Base-by-base conservation (phyloP, 2,888 invertebrate genomes). In the Eugnorisma glareosa region DNA sequence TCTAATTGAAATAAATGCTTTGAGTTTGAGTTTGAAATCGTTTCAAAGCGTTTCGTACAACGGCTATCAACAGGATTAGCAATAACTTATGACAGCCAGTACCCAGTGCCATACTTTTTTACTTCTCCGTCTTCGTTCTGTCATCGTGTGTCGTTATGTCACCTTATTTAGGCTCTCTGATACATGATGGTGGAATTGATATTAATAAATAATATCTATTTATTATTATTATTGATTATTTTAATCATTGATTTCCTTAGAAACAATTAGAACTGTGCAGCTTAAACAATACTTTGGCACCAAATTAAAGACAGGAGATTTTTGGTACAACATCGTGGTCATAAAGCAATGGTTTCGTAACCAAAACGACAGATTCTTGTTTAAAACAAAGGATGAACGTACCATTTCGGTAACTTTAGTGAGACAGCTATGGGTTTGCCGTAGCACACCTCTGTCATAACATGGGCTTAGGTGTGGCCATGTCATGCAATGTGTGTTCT, bases 401-500 rank as follows among this genome's bases (percentile, higher is more conserved):
- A 11, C 57, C 45, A 82, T 67, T 67, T 77, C 13, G 13, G 24
- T 31, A 57, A 82, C 6, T 82, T 81, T 82, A 81, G n/a, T 35
- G 24, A 35, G 70, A 71, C 81, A 63, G 48, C 13, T 35, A 81
- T 67, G 28, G 21, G 82, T 51, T 31, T 83, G n/a, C 48, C 1
- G 15, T 67, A 79, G 40, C 83, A 59, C 83, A 57, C 81, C 81
- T 83, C 6, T 31, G 40, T 21, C 61, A 70, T 63, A 67, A 43
- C n/a, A 59, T 24, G 28, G 13, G 5, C 18, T 15, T 1, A 43
- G 81, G 83, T 7, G 83, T 21, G 81, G 79, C 40, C 59, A 43
- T 28, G 73, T 61, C 73, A 79, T 76, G 76, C 80, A 48, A 73
- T 72, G 28, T 69, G n/a, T 80, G 76, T 43, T 24, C 84, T 45